Base-by-base conservation (phyloP, 2,113 vertebrate species). In the Glareola pratincola region DNA sequence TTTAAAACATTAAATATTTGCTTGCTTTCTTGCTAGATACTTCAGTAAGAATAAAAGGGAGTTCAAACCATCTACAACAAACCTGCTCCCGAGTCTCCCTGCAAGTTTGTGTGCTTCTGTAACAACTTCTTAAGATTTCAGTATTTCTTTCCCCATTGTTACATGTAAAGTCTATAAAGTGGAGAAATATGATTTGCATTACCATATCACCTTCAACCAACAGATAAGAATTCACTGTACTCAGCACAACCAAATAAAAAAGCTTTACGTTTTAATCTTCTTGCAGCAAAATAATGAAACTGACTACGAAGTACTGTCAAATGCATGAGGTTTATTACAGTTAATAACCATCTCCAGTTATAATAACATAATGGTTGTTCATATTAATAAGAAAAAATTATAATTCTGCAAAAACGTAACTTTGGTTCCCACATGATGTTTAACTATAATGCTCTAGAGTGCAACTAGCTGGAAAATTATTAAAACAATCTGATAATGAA, bases 251-350 rank as follows among this genome's bases (percentile, higher is more conserved):
- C 60, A 74, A 91, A 68, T 51, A 36, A 57, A 77, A 68, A 60
- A 12, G 0, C 5, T 63, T 36, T 20, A 39, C 12, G 9, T 39
- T 80, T 90, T 48, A 87, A 72, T 36, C 6, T 15, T 32, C 63
- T 83, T 47, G 37, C 92, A 88, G 45, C 27, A 87, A 94, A 97
- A 97, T 84, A 94, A 97, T 1, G 37, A 91, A 94, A 56, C 53
- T 84, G 80, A 97, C 91, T 95, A 93, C 88, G 75, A 81, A 64
- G 30, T 82, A 48, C 29, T 54, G 66, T 94, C 60, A 97, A 95
- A 96, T 11, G 26, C 23, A 73, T 19, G 22, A 89, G 57, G 27
- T 95, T 97, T 97, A 96, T 96, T 97, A 92, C 64, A 73, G 29
- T 75, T 68, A 90, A 73, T 68, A 78, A 79, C 8, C 32, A 79